Conservation (phyloP, 1,140 invertebrate genomes). For the Tetramorium parvispinum region DNA sequence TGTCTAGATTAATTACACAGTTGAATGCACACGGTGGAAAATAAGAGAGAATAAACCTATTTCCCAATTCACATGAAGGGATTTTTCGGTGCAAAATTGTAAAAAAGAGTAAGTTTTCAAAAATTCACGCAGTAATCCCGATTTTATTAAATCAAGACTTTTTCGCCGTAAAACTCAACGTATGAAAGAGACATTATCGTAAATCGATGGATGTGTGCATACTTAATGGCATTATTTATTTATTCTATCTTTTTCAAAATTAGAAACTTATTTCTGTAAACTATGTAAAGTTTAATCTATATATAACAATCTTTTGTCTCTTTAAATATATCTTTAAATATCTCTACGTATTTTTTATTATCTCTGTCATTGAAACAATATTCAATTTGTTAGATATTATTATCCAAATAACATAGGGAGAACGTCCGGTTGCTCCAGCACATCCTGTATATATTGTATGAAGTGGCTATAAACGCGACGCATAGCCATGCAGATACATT, state of each 20-base stretch:
- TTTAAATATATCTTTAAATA: not conserved
- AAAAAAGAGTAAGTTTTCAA: not conserved
- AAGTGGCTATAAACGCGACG: conserved; percentile 7
- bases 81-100: not conserved
- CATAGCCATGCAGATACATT: conserved; percentile 15
- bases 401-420: not conserved
- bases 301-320: not conserved
- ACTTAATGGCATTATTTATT: not conserved
- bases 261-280: not conserved
- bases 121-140: not conserved
- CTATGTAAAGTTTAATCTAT: not conserved
- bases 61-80: not conserved
- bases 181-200: not conserved
- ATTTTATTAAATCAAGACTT: conserved; percentile 18
- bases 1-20: conserved; percentile 43
- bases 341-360: not conserved
- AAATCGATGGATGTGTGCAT: not conserved
- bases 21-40: not conserved
- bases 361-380: not conserved
- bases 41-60: conserved; percentile 4
- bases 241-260: not conserved
- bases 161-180: not conserved
- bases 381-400: not conserved
- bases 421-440: not conserved
- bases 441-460: not conserved